A percentile compares a stretch with the other conserved stretches of the same genome.
Evolutionary conservation across 2,797 vertebrate species (phyloP).

Genomic region (Eulemur mongoz): DNA sequence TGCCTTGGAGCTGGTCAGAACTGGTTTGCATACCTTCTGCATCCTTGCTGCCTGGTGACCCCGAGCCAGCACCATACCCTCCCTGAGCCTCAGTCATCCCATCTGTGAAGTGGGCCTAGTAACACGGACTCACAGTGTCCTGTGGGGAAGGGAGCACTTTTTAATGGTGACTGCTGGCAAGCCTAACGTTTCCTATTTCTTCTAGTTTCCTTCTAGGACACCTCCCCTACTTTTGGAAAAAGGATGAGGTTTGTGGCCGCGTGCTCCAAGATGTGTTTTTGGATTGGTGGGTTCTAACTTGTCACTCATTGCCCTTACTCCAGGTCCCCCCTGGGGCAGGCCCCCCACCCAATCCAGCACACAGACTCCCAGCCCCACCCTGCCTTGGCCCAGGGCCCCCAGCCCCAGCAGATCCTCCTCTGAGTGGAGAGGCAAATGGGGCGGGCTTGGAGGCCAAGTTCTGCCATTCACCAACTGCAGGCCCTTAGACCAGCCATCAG

Average conservation of each 20-base stretch:
- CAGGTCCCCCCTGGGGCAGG: neutral
- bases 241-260: slow-evolving; percentile 70
- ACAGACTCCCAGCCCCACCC: no score
- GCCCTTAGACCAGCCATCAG: neutral
- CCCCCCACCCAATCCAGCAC: neutral
- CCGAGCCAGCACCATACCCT: neutral
- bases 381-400: neutral
- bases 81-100: neutral
- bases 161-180: fast-evolving
- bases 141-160: neutral
- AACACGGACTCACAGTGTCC: fast-evolving
- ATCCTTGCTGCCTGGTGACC: neutral
- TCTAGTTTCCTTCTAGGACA: slow-evolving; percentile 88
- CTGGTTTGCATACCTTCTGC: neutral
- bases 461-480: neutral
- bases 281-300: slow-evolving; percentile 84
- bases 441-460: neutral
- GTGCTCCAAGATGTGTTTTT: slow-evolving; percentile 82
- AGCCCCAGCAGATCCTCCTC: neutral
- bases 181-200: slow-evolving; percentile 54
- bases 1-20: neutral
- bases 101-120: neutral
- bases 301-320: neutral
- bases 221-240: slow-evolving; percentile 80
- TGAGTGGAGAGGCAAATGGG: neutral